These are phyloP conservation scores for Julus scanicus DNA, from an alignment of 2,888 invertebrate genomes.

Conservation along the genomic window DNA sequence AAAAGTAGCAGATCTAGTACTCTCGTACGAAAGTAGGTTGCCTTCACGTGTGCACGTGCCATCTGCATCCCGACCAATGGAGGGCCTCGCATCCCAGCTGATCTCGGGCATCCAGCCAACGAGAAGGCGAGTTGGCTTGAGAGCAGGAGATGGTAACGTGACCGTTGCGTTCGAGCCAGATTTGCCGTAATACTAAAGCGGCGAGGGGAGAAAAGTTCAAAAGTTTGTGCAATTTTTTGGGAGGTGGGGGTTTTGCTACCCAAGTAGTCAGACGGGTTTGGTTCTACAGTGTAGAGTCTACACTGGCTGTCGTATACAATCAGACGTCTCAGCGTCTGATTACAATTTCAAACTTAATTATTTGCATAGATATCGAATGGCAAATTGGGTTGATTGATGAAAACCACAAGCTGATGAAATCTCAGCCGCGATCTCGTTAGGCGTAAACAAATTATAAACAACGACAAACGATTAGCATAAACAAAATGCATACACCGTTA, in stretches of 20 bases:
- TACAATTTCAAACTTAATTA: not conserved
- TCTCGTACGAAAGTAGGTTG: not conserved
- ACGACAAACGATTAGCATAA: no score
- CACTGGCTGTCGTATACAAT: not conserved
- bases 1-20: no score
- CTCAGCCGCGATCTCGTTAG: not conserved
- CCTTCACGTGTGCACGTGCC: conserved; percentile 46
- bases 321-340: not conserved
- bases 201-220: not conserved
- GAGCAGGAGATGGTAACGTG: not conserved
- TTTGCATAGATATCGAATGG: not conserved
- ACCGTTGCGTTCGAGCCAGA: not conserved
- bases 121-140: not conserved
- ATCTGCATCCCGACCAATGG: conserved; percentile 3
- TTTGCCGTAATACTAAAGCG: not conserved
- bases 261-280: not conserved
- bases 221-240: not conserved
- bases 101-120: not conserved
- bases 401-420: not conserved
- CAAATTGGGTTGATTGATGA: not conserved
- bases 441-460: no score
- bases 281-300: no score
- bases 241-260: not conserved
- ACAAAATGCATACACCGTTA: no score
- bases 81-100: not conserved